phyloP scores from a whole-genome alignment of 2,797 vertebrate species.

The Emys orbicularis region DNA sequence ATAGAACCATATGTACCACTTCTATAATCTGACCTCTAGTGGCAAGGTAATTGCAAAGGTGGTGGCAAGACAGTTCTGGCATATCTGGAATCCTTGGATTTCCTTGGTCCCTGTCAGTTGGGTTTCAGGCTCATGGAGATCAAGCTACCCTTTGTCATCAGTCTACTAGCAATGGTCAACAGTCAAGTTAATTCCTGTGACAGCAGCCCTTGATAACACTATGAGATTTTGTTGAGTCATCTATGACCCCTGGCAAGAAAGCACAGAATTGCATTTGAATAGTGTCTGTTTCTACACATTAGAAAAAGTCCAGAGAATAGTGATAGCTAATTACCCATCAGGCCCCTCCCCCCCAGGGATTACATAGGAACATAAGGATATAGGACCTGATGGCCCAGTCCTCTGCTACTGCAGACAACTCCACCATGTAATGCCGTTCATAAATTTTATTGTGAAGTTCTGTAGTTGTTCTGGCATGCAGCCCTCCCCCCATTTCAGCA shows the following conservation, averaged over 20 bases:
- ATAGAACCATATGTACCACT: not conserved
- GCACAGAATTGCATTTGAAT: not conserved
- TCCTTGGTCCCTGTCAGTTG: not conserved
- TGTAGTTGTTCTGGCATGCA: not conserved
- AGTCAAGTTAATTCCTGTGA: not conserved
- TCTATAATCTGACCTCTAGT: slow-evolving; percentile 3
- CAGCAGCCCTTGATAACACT: not conserved
- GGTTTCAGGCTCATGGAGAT: slow-evolving; percentile 25
- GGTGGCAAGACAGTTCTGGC: not conserved
- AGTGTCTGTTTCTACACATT: not conserved
- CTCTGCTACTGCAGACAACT: not conserved
- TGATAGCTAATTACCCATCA: not conserved
- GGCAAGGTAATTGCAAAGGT: slow-evolving; percentile 25
- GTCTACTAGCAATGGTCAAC: not conserved
- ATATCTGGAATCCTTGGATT: not conserved
- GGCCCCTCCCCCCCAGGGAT: too few relatives aligned
- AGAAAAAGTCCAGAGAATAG: not conserved
- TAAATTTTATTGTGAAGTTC: not conserved
- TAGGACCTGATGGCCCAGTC: not conserved
- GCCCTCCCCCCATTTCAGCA: not conserved
- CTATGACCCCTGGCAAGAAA: not conserved
- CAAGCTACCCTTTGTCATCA: not conserved
- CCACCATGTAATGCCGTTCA: not conserved
- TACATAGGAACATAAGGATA: not conserved
- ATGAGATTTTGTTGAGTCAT: not conserved